A percentile compares a stretch with the other conserved stretches of the same genome.
Conservation (phyloP, 2,797 vertebrate genomes). For the Notolepis coatsorum region DNA sequence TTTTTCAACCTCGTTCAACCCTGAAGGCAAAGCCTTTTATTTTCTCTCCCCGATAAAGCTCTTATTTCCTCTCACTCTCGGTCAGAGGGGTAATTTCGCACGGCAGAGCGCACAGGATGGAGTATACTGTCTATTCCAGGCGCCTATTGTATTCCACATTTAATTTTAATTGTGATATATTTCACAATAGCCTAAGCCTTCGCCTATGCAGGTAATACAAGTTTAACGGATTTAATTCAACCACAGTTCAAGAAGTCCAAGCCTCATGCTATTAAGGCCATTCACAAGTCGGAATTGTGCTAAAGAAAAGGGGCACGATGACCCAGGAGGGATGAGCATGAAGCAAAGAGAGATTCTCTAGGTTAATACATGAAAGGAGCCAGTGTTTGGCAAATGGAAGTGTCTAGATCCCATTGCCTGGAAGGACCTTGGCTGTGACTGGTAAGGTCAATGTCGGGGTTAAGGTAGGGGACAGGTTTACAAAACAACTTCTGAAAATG, state of each 20-base stretch:
- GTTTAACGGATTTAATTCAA: slow-evolving; percentile 38
- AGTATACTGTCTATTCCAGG: slow-evolving; percentile 37
- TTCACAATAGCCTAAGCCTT: slow-evolving; percentile 45
- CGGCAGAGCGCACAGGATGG: slow-evolving; percentile 34
- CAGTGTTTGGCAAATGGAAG: not conserved
- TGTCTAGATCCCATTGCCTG: too few species aligned
- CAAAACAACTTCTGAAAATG: too few species aligned
- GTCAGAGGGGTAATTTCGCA: slow-evolving; percentile 49
- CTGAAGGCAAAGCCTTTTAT: slow-evolving; percentile 53
- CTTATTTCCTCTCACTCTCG: slow-evolving; percentile 35
- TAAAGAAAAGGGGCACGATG: slow-evolving; percentile 41
- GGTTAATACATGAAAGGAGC: slow-evolving; percentile 13
- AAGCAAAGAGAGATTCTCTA: slow-evolving; percentile 21
- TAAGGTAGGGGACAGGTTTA: too few species aligned
- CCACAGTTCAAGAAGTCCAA: slow-evolving; percentile 15
- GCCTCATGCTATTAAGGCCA: slow-evolving; percentile 5
- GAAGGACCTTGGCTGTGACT: too few species aligned
- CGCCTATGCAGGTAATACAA: slow-evolving; percentile 32
- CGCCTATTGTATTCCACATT: slow-evolving; percentile 50
- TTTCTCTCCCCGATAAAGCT: slow-evolving; percentile 46
- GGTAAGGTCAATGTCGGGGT: too few species aligned
- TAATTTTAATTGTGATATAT: slow-evolving; percentile 55
- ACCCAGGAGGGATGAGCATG: slow-evolving; percentile 46
- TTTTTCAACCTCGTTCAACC: slow-evolving; percentile 58
- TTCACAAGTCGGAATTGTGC: slow-evolving; percentile 30